phyloP scores from a whole-genome alignment of 2,888 invertebrate species.

The Rhaphigaster nebulosa region DNA sequence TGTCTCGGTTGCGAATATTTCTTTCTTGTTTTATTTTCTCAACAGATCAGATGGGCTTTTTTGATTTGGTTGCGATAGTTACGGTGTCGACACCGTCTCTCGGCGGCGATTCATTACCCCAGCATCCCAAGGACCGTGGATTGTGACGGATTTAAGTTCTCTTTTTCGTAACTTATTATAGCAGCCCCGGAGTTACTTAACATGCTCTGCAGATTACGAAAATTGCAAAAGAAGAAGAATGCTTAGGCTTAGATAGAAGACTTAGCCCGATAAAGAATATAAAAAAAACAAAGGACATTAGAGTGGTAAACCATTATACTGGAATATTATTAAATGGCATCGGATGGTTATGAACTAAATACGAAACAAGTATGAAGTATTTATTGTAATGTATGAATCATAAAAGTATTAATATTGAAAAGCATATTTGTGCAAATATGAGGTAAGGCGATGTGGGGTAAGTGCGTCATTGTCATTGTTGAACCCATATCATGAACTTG shows the following conservation, averaged over 20 bases:
- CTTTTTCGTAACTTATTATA: slow-evolving; percentile 19
- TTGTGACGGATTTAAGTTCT: slow-evolving; percentile 15
- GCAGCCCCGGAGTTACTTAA: neutral
- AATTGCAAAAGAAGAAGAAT: neutral
- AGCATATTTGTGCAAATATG: no score
- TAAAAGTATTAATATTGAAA: no score
- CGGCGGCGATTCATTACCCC: neutral
- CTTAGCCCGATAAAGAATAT: neutral
- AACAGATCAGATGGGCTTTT: slow-evolving; percentile 29
- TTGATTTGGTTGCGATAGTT: slow-evolving; percentile 17
- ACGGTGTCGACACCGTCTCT: neutral
- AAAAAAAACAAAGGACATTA: neutral
- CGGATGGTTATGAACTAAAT: neutral
- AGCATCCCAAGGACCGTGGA: neutral
- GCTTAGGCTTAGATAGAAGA: no score
- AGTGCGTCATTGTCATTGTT: no score
- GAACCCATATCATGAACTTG: no score
- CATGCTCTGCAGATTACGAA: neutral
- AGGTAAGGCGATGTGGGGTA: no score
- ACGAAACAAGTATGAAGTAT: neutral
- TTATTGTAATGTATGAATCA: no score
- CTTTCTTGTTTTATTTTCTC: slow-evolving; percentile 6
- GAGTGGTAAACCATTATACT: neutral
- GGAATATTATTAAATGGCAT: neutral
- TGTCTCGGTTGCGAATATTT: slow-evolving; percentile 8